These are phyloP conservation scores for Tupiocoris notatus DNA, from an alignment of 2,888 invertebrate species.

Conservation along the genomic window DNA sequence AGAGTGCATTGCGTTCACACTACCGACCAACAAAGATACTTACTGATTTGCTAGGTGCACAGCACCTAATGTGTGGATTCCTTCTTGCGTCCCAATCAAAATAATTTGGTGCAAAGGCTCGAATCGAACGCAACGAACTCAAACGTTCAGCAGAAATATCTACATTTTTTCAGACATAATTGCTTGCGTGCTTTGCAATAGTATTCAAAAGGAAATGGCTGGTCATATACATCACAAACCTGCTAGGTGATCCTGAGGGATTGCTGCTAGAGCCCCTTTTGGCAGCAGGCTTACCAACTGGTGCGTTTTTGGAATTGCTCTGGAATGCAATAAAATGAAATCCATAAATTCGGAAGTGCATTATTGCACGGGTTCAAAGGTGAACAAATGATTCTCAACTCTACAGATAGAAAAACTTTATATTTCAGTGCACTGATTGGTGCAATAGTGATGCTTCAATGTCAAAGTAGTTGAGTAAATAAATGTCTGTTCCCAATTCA, in stretches of 20 bases:
- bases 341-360: too few species aligned
- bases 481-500: too few species aligned
- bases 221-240: constrained; percentile 44
- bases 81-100: neutral
- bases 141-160: neutral
- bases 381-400: too few species aligned
- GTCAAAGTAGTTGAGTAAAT: too few species aligned
- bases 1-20: neutral
- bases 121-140: neutral
- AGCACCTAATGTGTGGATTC: neutral
- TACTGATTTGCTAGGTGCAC: neutral
- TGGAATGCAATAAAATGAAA: constrained; percentile 28
- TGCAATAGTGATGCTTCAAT: too few species aligned
- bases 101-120: neutral
- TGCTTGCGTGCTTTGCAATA: neutral
- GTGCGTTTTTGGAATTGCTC: constrained; percentile 39
- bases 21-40: neutral
- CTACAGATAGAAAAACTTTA: too few species aligned
- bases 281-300: constrained; percentile 44
- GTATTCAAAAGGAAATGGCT: neutral
- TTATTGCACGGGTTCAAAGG: too few species aligned
- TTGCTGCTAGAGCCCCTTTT: constrained; percentile 48
- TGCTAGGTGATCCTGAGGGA: constrained; percentile 49
- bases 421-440: too few species aligned
- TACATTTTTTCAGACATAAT: neutral